A percentile compares a stretch with the other conserved stretches of the same genome.
These are phyloP conservation scores for Mayetiola destructor DNA, from an alignment of 2,888 invertebrate genomes.

Conservation along the genomic window DNA sequence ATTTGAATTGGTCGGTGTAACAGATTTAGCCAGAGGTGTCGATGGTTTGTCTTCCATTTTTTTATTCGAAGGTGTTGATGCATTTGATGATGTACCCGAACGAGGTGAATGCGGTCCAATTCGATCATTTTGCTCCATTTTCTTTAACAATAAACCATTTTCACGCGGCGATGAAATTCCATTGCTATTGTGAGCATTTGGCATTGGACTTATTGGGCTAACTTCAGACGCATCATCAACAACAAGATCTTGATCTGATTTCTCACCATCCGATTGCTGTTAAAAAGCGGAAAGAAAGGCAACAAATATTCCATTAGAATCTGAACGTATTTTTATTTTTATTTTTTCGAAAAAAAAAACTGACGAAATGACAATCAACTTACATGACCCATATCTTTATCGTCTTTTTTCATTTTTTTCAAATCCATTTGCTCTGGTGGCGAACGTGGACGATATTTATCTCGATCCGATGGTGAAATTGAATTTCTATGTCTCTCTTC, in stretches of 20 bases:
- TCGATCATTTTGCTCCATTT: conserved; percentile 23
- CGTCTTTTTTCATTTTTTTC: conserved; percentile 65
- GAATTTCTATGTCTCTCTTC: conserved; percentile 50
- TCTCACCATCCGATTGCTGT: conserved; percentile 68
- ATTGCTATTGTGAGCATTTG: conserved; percentile 20
- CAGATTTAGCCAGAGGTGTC: conserved; percentile 81
- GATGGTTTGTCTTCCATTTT: conserved; percentile 79
- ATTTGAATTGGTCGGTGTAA: conserved; percentile 58
- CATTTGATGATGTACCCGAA: conserved; percentile 79
- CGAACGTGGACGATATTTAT: conserved; percentile 70
- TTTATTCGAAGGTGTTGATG: conserved; percentile 78
- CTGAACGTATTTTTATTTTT: not conserved
- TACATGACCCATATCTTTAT: conserved; percentile 68
- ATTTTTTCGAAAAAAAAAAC: not conserved
- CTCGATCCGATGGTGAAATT: conserved; percentile 62
- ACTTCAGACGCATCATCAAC: conserved; percentile 84
- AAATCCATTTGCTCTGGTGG: conserved; percentile 52
- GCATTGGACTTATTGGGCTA: conserved; percentile 54
- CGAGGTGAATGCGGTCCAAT: conserved; percentile 33
- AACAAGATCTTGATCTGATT: conserved; percentile 82
- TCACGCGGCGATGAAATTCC: conserved; percentile 65
- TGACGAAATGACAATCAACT: conserved; percentile 33
- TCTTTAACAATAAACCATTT: conserved; percentile 47
- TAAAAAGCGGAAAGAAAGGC: conserved; percentile 20
- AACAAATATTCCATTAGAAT: not conserved